Evolutionary conservation across 2,888 invertebrate species (phyloP).

Genomic region (Stenolophus ochropezus): DNA sequence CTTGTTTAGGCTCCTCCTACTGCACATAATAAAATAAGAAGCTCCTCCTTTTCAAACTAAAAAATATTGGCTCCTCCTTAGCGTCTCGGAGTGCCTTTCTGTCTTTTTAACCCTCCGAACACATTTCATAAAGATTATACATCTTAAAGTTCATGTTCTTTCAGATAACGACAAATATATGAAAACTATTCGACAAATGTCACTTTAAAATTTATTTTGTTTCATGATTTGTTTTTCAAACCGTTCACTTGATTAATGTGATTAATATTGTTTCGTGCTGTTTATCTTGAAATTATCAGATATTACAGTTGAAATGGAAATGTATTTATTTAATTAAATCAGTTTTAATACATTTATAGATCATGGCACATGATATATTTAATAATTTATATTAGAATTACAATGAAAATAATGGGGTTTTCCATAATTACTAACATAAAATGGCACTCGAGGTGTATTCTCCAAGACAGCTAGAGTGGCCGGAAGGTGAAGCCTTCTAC

Average conservation of each 20-base stretch:
- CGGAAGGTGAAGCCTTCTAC: too few species aligned
- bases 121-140: background rate
- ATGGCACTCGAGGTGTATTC: too few species aligned
- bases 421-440: too few species aligned
- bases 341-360: background rate
- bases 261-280: background rate
- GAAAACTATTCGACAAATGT: background rate
- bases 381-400: background rate
- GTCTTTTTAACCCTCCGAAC: background rate
- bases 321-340: background rate
- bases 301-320: background rate
- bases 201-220: background rate
- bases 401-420: too few species aligned
- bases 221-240: background rate
- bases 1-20: constrained; percentile 45
- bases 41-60: constrained; percentile 49
- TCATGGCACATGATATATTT: background rate
- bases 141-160: too few species aligned
- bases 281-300: background rate
- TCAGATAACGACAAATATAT: too few species aligned
- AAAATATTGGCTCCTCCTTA: constrained; percentile 50
- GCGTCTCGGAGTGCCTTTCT: background rate
- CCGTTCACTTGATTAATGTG: background rate
- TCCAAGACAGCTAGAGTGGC: too few species aligned
- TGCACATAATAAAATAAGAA: constrained; percentile 48